phyloP scores from a whole-genome alignment of 2,113 vertebrate species.

The Nothobranchius kuhntae region DNA sequence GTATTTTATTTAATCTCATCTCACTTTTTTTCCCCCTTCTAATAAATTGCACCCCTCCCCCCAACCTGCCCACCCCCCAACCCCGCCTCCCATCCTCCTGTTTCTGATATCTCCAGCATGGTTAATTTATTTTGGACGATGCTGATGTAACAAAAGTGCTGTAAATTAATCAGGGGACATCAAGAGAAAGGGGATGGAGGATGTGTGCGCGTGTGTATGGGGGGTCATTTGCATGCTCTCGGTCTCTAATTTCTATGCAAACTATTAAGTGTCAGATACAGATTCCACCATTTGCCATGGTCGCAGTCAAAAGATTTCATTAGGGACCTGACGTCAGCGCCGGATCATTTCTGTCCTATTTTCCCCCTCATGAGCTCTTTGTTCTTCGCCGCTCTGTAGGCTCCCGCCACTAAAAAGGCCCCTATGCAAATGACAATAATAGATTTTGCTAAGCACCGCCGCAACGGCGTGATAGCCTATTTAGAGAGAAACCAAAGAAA shows the following conservation, averaged over 20 bases:
- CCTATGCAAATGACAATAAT: slow-evolving; percentile 85
- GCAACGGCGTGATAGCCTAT: slow-evolving; percentile 77
- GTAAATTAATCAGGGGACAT: slow-evolving; percentile 89
- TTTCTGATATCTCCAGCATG: slow-evolving; percentile 74
- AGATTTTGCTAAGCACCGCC: slow-evolving; percentile 78
- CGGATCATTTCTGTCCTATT: slow-evolving; percentile 85
- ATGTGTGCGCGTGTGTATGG: neutral
- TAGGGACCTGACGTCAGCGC: slow-evolving; percentile 84
- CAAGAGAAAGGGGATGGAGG: slow-evolving; percentile 60
- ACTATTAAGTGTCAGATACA: slow-evolving; percentile 94
- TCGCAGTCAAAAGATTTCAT: slow-evolving; percentile 93
- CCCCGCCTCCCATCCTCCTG: neutral
- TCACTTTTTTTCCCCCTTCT: slow-evolving; percentile 58
- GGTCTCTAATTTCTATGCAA: slow-evolving; percentile 92
- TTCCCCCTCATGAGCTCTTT: slow-evolving; percentile 86
- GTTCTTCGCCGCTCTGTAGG: slow-evolving; percentile 81
- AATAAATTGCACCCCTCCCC: slow-evolving; percentile 84
- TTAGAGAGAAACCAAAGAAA: slow-evolving; percentile 81
- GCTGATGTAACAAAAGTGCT: slow-evolving; percentile 79
- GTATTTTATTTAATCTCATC: slow-evolving; percentile 92
- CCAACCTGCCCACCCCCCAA: no score
- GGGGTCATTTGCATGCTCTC: slow-evolving; percentile 33
- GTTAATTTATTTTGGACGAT: slow-evolving; percentile 81
- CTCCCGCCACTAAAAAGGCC: slow-evolving; percentile 72
- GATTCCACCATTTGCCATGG: slow-evolving; percentile 93